Percentiles rank a stretch among this genome's conserved stretches.
These are phyloP conservation scores for Setophaga coronata DNA, from an alignment of 2,113 vertebrate genomes.

Conservation along the genomic window DNA sequence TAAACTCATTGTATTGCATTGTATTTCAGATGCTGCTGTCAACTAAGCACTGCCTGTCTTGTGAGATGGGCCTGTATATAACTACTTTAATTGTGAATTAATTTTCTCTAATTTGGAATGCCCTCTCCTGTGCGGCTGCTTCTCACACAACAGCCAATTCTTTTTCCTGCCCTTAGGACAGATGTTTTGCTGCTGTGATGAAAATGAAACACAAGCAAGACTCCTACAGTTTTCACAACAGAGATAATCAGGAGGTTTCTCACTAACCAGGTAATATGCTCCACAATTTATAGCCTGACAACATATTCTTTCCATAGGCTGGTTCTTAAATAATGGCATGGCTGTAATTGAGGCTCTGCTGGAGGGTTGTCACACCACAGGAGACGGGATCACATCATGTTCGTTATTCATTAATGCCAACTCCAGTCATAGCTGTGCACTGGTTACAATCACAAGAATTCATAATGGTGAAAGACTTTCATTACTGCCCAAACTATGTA, in stretches of 20 bases:
- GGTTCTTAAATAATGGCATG: neutral
- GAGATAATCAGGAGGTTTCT: neutral
- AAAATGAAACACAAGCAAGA: neutral
- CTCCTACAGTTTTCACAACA: neutral
- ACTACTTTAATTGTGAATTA: neutral
- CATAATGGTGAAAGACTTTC: neutral
- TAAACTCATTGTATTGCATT: neutral
- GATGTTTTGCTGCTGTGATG: neutral
- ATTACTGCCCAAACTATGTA: neutral
- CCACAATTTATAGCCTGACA: neutral
- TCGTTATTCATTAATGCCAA: neutral
- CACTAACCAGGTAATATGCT: neutral
- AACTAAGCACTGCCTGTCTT: neutral
- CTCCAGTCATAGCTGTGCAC: neutral
- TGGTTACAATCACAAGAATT: neutral
- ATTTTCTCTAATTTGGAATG: neutral
- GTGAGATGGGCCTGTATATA: neutral
- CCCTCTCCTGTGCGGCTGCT: neutral
- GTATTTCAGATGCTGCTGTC: neutral
- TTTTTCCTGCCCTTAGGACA: neutral
- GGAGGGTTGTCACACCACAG: neutral
- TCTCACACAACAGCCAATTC: neutral
- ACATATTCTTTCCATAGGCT: neutral
- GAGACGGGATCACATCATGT: neutral
- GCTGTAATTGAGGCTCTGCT: neutral